These are phyloP conservation scores for Himalopsyche anomala DNA, from an alignment of 2,888 invertebrate genomes.

Conservation along the genomic window DNA sequence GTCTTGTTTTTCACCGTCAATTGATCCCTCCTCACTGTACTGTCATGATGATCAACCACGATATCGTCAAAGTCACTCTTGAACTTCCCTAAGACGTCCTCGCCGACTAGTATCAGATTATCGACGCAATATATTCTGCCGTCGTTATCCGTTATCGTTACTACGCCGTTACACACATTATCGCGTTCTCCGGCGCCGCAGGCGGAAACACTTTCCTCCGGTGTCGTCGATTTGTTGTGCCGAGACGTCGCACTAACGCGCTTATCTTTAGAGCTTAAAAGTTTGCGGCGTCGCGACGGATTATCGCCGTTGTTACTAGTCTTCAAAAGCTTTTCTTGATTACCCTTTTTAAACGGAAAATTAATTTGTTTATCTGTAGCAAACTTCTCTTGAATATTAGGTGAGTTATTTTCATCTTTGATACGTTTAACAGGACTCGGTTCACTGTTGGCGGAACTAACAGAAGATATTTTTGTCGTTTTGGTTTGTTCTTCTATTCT, in stretches of 20 bases:
- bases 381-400: constrained; percentile 32
- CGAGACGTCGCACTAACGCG: constrained; percentile 31
- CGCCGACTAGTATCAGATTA: constrained; percentile 63
- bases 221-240: constrained; percentile 2
- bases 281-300: constrained; percentile 25
- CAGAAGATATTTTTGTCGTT: constrained; percentile 75
- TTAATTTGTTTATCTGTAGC: background rate
- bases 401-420: constrained; percentile 71
- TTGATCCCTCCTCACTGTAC: constrained; percentile 42
- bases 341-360: constrained; percentile 56
- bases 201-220: constrained; percentile 6
- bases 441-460: constrained; percentile 72
- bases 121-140: constrained; percentile 64
- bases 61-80: constrained; percentile 43
- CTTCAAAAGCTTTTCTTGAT: constrained; percentile 62
- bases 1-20: constrained; percentile 64
- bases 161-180: constrained; percentile 47
- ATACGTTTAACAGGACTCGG: constrained; percentile 68
- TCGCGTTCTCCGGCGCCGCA: background rate
- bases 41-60: constrained; percentile 48
- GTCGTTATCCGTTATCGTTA: constrained; percentile 64
- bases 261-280: constrained; percentile 45
- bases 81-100: constrained; percentile 59
- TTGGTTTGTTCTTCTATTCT: constrained; percentile 75
- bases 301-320: constrained; percentile 56